Conservation (phyloP, 2,797 vertebrate species). For the Acipenser ruthenus region DNA sequence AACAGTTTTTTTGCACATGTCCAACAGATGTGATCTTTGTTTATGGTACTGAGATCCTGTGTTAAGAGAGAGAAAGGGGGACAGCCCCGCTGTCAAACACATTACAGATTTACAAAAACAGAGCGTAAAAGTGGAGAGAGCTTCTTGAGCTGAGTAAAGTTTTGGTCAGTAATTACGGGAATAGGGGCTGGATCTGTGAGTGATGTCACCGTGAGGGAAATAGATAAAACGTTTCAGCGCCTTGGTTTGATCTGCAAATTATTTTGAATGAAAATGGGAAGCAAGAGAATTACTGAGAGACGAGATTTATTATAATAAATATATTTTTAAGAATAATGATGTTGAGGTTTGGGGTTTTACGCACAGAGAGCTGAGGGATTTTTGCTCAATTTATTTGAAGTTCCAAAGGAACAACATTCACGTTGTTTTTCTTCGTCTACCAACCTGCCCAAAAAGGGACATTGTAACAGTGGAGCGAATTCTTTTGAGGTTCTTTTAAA, state of each 20-base stretch:
- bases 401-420: neutral
- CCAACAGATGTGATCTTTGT: conserved; percentile 39
- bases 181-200: conserved; percentile 46
- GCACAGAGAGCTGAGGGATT: conserved; percentile 28
- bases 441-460: neutral
- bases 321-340: conserved; percentile 42
- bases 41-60: conserved; percentile 30
- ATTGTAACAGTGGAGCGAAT: neutral
- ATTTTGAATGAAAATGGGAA: conserved; percentile 24
- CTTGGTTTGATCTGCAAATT: conserved; percentile 39
- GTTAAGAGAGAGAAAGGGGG: conserved; percentile 30
- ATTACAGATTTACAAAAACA: neutral
- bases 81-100: neutral
- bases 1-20: conserved; percentile 42
- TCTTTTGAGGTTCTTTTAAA: neutral
- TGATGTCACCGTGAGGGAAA: conserved; percentile 59
- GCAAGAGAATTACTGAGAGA: conserved; percentile 17
- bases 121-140: conserved; percentile 28
- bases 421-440: neutral
- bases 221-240: conserved; percentile 50
- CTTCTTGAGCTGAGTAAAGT: conserved; percentile 15
- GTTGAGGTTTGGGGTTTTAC: conserved; percentile 43
- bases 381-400: conserved; percentile 28
- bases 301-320: conserved; percentile 20
- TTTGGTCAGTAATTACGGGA: neutral